Conservation (phyloP, 2,797 vertebrate genomes). For the Galagoides demidoff region DNA sequence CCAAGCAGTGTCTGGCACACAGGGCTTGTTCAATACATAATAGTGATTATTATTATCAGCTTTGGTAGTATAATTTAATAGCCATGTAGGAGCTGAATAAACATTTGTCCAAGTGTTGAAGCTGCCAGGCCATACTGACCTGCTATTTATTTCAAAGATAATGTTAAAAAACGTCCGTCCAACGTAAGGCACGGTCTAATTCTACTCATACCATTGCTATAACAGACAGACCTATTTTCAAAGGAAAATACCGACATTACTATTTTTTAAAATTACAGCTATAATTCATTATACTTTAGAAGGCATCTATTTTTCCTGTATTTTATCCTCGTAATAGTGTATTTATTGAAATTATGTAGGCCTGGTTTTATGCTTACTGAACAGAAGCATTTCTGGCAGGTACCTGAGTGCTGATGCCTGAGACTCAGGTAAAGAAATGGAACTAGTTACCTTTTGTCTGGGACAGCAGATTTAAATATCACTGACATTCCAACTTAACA, state of each 20-base stretch:
- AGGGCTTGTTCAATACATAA: not conserved
- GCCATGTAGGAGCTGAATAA: not conserved
- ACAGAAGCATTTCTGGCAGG: not conserved
- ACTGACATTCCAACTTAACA: not conserved
- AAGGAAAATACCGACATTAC: not conserved
- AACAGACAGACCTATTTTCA: not conserved
- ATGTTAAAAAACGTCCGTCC: not conserved
- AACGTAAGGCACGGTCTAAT: not conserved
- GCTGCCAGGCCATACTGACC: not conserved
- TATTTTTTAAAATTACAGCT: not conserved
- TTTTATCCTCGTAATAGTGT: not conserved
- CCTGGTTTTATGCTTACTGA: not conserved
- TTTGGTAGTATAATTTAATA: no score
- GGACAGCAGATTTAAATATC: not conserved
- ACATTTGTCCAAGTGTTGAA: not conserved
- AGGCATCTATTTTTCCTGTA: not conserved
- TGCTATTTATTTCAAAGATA: constrained; percentile 43
- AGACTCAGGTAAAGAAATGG: not conserved
- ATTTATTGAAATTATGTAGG: not conserved
- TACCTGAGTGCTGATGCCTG: not conserved
- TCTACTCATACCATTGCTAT: not conserved
- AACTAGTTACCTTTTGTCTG: not conserved
- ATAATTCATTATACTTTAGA: not conserved
- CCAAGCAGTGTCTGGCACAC: not conserved
- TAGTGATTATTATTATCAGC: not conserved